phyloP scores from a whole-genome alignment of 2,113 vertebrate genomes.

The Malurus melanocephalus region DNA sequence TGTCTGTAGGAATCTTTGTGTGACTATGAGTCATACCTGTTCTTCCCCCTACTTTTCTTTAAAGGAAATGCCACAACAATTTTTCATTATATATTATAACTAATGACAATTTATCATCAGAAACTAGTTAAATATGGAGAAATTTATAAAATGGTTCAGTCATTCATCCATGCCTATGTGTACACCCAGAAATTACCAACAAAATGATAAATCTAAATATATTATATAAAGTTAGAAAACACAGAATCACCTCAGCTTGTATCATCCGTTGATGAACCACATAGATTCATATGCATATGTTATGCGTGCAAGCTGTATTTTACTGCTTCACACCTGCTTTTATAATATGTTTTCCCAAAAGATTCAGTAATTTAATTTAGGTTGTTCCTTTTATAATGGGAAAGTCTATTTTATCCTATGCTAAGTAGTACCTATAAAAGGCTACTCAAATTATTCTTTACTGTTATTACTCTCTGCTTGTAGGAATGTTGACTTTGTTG shows the following conservation, averaged over 20 bases:
- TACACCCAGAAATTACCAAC: background rate
- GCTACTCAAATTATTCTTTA: background rate
- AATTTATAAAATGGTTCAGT: background rate
- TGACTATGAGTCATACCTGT: background rate
- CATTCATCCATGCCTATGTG: background rate
- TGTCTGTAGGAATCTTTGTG: background rate
- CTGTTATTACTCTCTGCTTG: background rate
- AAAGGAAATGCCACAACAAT: background rate
- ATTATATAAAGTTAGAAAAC: background rate
- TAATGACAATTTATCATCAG: background rate
- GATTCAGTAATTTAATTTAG: background rate
- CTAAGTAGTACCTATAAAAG: background rate
- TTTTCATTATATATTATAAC: background rate
- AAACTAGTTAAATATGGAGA: background rate
- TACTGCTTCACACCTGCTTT: background rate
- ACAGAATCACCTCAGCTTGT: background rate
- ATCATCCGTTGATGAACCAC: background rate
- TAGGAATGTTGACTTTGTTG: background rate
- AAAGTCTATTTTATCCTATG: background rate
- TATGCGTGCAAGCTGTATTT: background rate
- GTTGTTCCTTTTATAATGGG: background rate
- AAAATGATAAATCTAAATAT: background rate
- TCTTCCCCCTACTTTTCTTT: background rate
- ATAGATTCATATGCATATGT: background rate
- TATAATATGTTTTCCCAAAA: background rate